Base-by-base conservation (phyloP, 2,888 invertebrate species). In the Cosmia trapezina region DNA sequence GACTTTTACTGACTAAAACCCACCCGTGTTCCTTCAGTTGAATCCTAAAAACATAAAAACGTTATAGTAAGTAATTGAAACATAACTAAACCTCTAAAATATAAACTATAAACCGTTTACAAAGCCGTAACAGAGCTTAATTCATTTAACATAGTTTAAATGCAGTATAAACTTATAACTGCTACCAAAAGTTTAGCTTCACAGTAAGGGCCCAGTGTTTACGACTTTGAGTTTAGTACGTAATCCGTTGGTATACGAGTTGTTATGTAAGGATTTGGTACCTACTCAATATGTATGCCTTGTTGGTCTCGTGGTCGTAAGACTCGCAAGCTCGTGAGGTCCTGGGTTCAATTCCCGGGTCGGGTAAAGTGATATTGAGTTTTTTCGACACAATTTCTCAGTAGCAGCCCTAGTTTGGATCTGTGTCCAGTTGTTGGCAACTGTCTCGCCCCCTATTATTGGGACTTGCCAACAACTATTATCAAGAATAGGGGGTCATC, bases 71-170 rank as follows among this genome's bases (percentile, higher is more conserved):
- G n/a, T 75, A 51, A 56, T 56, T 49, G 3, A 54, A 70, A 80
- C 53, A 63, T 22, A 54, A 56, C 56, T 63, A 14, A 72, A 57
- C 51, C 53, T 60, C 51, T 76, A 51, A 76, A 79, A 70, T 81
- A 57, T 57, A 70, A 68, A 76, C 72, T 51, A 57, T 56, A 51
- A 68, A 74, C 54, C 70, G 73, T 80, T 84, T 54, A 78, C 70
- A 70, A 71, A 75, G 73, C 78, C 66, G 71, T 85, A 73, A 75
- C 80, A 60, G n/a, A 70, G 70, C 64, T 74, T 72, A 80, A 83
- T 83, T 83, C 70, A 83, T 76, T 84, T 63, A 84, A 71, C 73
- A 56, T 78, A 83, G 85, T 73, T 63, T 83, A 65, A 78, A 73
- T 60, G 83, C 69, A 73, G 65, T 80, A 83, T 59, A 79, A 79